Evolutionary conservation across 2,797 vertebrate species (phyloP), one percentile per base, ranked within the genome.

Genomic region (Mus caroli): DNA sequence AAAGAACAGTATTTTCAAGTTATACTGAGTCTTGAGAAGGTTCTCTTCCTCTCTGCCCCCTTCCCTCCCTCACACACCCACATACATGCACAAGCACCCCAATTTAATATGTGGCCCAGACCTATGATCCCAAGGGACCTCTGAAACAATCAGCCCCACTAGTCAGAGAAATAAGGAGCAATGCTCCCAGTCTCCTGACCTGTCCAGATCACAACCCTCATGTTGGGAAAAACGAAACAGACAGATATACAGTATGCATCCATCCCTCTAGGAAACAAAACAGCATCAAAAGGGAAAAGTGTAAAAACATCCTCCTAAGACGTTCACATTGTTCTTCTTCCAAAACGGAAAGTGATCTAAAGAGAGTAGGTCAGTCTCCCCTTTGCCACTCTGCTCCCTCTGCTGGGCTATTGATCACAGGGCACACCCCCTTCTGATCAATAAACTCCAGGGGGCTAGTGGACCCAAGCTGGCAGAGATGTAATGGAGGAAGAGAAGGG

Each of bases 391-490:
- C 69, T 22, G 82, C 84, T 86, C 64, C 71, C 84, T 90, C 96
- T 96, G 89, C 80, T 82, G 84, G 86, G 97, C 92, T 94, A 88
- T 1, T 78, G 87, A 92, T 89, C 92, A 46, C 12, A 93, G 3
- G 86, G 80, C 46, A 80, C 52, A 82, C 24, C 37, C 0, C 0
- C 83, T 14, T 26, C 88, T 84, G 88, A 96, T 90, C 83, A 13
- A 40, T 73, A 94, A 94, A 94, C 84, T 46, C 84, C 40, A 80
- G 80, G 78, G 62, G 76, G 20, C 92, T 95, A 93, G 56, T 24
- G 40, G 76, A 79, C 56, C 79, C 52, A 54, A 77, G 50, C 1
- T 19, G 26, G 80, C 24, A 46, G 0, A 62, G 34, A 37, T 64
- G 78, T 43, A 54, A 56, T 52, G 11, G 19, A 62, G 90, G 94